Percentiles rank a stretch among this genome's conserved stretches.
Conservation (phyloP, 1,140 invertebrate species). For the Drosophila nigrodunni region DNA sequence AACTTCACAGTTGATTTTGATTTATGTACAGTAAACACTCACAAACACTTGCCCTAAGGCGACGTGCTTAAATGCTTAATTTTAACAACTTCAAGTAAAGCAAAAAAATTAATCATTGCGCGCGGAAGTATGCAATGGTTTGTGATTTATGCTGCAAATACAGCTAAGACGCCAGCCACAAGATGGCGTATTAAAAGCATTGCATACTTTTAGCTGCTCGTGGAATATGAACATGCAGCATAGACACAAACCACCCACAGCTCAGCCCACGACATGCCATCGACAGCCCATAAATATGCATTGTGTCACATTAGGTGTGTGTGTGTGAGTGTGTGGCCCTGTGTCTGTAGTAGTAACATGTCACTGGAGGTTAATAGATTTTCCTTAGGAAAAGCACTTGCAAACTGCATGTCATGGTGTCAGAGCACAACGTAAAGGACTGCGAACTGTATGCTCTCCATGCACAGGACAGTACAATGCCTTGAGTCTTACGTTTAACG, state of each 20-base stretch:
- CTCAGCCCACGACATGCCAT: background rate
- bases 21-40: conserved; percentile 40
- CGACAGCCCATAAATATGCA: conserved; percentile 78
- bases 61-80: conserved; percentile 11
- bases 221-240: conserved; percentile 4
- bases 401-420: conserved; percentile 68
- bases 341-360: conserved; percentile 47
- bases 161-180: conserved; percentile 31
- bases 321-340: conserved; percentile 22
- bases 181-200: conserved; percentile 31
- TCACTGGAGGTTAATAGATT: conserved; percentile 84
- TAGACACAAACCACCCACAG: conserved; percentile 5
- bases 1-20: conserved; percentile 61
- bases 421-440: conserved; percentile 44
- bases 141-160: conserved; percentile 48
- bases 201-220: conserved; percentile 48
- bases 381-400: conserved; percentile 65
- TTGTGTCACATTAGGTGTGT: conserved; percentile 70
- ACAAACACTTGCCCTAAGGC: background rate
- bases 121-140: conserved; percentile 16
- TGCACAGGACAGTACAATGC: conserved; percentile 3
- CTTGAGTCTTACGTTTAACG: conserved; percentile 8
- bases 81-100: background rate
- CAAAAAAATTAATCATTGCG: conserved; percentile 37
- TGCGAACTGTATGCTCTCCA: conserved; percentile 11